Conservation (phyloP, 2,888 invertebrate species). For the Drosophila mimica region DNA sequence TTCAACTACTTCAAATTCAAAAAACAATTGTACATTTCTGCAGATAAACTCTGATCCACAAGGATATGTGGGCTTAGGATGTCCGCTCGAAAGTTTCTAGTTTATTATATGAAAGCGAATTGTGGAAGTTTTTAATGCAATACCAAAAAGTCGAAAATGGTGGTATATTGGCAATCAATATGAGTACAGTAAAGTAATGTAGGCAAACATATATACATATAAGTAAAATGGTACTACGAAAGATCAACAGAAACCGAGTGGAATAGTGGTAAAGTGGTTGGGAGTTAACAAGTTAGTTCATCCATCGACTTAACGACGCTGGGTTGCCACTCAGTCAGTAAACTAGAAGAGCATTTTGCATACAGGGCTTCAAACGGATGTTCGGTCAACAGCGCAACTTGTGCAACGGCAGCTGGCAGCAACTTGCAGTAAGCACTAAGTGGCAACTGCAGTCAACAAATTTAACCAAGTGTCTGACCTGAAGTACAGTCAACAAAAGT, state of each 20-base stretch:
- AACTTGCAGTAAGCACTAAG: neutral
- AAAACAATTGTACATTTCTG: neutral
- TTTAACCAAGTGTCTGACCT: neutral
- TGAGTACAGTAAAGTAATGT: neutral
- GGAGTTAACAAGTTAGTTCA: constrained; percentile 23
- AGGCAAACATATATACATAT: neutral
- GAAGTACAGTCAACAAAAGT: constrained; percentile 29
- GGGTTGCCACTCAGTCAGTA: neutral
- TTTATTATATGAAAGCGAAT: neutral
- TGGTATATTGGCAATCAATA: constrained; percentile 15
- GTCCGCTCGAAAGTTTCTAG: neutral
- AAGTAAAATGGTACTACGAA: neutral
- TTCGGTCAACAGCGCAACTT: constrained; percentile 49
- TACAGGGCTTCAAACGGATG: constrained; percentile 36
- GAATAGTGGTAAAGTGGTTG: neutral
- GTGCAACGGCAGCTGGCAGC: constrained; percentile 20
- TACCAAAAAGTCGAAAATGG: constrained; percentile 8
- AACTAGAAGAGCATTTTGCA: neutral
- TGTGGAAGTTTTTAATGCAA: constrained; percentile 19
- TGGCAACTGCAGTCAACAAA: constrained; percentile 9
- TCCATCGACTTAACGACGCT: constrained; percentile 20
- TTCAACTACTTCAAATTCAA: neutral
- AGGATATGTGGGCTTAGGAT: too few species aligned
- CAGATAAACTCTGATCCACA: neutral
- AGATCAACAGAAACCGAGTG: constrained; percentile 26